phyloP scores from a whole-genome alignment of 1,140 invertebrate genomes.

The Pollicipes pollicipes region DNA sequence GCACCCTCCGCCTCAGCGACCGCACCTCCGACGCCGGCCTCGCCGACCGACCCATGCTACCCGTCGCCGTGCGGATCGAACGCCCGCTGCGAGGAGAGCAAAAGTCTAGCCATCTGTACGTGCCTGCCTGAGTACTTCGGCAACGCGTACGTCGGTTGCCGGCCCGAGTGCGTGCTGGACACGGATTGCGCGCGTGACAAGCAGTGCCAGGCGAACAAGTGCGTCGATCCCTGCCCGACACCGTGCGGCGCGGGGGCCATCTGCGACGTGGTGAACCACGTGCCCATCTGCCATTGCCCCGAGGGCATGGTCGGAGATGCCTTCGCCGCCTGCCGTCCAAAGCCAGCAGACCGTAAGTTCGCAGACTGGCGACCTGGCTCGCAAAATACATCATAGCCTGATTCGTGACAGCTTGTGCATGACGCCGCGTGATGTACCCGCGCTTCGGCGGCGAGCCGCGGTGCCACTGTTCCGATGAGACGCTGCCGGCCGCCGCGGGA shows the following conservation, averaged over 20 bases:
- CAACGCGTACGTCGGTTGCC: slow-evolving; percentile 20
- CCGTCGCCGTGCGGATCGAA: slow-evolving; percentile 60
- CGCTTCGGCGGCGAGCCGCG: too few relatives aligned
- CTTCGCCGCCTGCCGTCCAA: slow-evolving; percentile 19
- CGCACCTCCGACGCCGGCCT: neutral
- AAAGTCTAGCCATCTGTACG: slow-evolving; percentile 22
- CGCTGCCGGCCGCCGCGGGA: too few relatives aligned
- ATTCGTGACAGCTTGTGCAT: too few relatives aligned
- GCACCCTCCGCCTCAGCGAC: too few relatives aligned
- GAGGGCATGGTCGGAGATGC: slow-evolving; percentile 43
- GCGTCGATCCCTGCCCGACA: slow-evolving; percentile 56
- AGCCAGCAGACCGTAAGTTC: too few relatives aligned
- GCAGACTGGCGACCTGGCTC: too few relatives aligned
- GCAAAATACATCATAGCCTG: too few relatives aligned
- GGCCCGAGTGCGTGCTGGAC: slow-evolving; percentile 54
- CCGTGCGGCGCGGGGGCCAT: slow-evolving; percentile 65
- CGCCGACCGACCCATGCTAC: too few relatives aligned
- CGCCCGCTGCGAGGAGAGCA: slow-evolving; percentile 41
- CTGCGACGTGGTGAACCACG: slow-evolving; percentile 36
- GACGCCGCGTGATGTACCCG: too few relatives aligned
- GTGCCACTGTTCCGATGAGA: too few relatives aligned
- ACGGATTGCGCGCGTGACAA: slow-evolving; percentile 60
- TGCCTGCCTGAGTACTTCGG: slow-evolving; percentile 23
- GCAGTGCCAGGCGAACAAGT: slow-evolving; percentile 63
- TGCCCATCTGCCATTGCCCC: slow-evolving; percentile 19